These are phyloP conservation scores for Theocolax elegans DNA, from an alignment of 1,140 invertebrate genomes.

Conservation along the genomic window DNA sequence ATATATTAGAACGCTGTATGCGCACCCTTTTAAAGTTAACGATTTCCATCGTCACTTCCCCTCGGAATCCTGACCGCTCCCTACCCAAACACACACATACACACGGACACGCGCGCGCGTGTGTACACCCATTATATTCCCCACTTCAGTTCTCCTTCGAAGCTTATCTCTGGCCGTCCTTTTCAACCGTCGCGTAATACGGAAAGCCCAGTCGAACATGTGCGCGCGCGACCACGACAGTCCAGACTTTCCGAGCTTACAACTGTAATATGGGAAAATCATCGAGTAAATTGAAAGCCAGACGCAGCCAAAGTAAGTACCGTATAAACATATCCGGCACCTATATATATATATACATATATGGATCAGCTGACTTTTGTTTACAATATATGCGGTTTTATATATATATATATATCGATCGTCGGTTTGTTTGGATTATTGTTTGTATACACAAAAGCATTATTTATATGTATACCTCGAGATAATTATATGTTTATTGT, in stretches of 20 bases:
- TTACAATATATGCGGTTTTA: too few species aligned
- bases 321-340: slow-evolving; percentile 15
- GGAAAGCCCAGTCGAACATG: not conserved
- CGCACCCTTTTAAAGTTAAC: too few species aligned
- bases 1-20: too few species aligned
- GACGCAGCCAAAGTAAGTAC: slow-evolving; percentile 63
- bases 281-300: slow-evolving; percentile 60
- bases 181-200: not conserved
- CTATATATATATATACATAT: not conserved
- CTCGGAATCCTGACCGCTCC: not conserved
- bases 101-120: not conserved
- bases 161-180: too few species aligned
- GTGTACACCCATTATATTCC: too few species aligned
- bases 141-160: too few species aligned
- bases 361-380: not conserved
- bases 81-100: too few species aligned
- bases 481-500: too few species aligned
- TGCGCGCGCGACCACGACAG: not conserved
- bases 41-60: not conserved
- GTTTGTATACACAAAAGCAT: too few species aligned
- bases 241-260: not conserved
- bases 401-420: too few species aligned
- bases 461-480: too few species aligned
- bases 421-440: too few species aligned
- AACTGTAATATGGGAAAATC: slow-evolving; percentile 55